phyloP scores from a whole-genome alignment of 2,113 vertebrate genomes.

The Callospermophilus lateralis region DNA sequence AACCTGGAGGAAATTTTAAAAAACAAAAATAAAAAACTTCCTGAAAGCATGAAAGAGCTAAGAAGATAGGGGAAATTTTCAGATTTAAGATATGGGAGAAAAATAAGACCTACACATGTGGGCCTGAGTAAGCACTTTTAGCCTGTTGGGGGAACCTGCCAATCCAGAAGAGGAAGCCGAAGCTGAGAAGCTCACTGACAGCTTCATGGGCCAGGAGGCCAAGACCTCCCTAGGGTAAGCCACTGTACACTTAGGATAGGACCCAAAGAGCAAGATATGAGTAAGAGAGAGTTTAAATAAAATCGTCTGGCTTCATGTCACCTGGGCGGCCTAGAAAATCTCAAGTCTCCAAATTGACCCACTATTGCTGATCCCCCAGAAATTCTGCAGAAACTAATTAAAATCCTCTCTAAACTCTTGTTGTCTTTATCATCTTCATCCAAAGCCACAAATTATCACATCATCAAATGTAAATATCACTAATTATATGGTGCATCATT shows the following conservation, averaged over 20 bases:
- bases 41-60: not conserved
- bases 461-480: conserved; percentile 23
- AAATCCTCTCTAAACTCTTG: not conserved
- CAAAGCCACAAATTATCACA: conserved; percentile 36
- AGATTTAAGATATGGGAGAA: not conserved
- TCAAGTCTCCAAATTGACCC: not conserved
- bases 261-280: not conserved
- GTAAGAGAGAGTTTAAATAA: conserved; percentile 15
- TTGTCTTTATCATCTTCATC: not conserved
- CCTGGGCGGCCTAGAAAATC: not conserved
- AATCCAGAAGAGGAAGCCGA: not conserved
- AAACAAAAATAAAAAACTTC: not conserved
- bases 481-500: conserved; percentile 30
- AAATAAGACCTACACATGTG: not conserved
- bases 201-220: not conserved
- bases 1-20: not conserved
- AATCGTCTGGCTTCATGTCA: not conserved
- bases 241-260: not conserved
- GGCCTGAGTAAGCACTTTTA: not conserved
- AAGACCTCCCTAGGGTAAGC: not conserved
- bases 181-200: not conserved
- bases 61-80: not conserved
- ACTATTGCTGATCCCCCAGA: not conserved
- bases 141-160: too few species aligned
- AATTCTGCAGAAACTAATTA: not conserved